These are phyloP conservation scores for Phalacrocorax brasilianus DNA, from an alignment of 2,113 vertebrate genomes.

Conservation along the genomic window DNA sequence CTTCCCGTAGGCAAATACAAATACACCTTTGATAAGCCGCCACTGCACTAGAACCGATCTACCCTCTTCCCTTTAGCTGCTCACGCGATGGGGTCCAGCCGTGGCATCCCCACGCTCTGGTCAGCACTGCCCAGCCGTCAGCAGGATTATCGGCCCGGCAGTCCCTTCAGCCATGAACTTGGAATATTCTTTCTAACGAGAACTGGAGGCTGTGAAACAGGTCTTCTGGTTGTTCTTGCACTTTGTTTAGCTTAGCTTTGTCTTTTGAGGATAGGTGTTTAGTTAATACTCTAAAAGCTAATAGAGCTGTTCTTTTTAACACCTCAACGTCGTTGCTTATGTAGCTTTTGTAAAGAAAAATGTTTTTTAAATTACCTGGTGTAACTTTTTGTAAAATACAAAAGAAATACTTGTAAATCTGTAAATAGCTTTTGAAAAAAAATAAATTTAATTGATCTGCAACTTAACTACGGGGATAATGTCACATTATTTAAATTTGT, in stretches of 20 bases:
- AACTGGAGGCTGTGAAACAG: not conserved
- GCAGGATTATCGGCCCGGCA: accelerated
- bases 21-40: not conserved
- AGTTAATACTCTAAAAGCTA: not conserved
- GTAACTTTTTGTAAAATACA: constrained; percentile 48
- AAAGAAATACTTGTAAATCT: constrained; percentile 43
- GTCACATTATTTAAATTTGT: not conserved
- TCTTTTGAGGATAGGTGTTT: not conserved
- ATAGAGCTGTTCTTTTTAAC: not conserved
- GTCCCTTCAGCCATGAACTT: not conserved
- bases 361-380: not conserved
- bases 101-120: accelerated
- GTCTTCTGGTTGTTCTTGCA: not conserved
- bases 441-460: constrained; percentile 42
- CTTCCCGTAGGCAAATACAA: not conserved
- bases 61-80: not conserved
- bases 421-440: constrained; percentile 44
- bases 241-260: not conserved
- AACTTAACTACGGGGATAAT: not conserved
- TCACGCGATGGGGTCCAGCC: accelerated
- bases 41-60: not conserved
- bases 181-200: not conserved
- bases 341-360: constrained; percentile 51
- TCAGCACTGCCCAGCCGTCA: not conserved
- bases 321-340: not conserved